Percentiles rank a stretch among this genome's conserved stretches.
Evolutionary conservation across 2,888 invertebrate species (phyloP).

Genomic region (Volucella zonaria): DNA sequence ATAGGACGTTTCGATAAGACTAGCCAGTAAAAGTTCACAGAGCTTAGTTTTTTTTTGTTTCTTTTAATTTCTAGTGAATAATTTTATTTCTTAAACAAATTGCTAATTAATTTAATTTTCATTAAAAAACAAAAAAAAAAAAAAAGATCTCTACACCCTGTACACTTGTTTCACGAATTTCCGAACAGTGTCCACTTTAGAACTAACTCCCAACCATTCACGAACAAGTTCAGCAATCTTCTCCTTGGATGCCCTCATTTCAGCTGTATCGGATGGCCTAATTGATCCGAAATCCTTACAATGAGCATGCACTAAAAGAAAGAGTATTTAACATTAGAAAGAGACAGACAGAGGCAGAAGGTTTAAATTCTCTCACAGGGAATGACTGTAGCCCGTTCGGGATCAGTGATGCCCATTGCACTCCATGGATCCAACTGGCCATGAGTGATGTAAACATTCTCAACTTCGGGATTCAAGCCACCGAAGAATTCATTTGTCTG

Average conservation of each 20-base stretch:
- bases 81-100: slow-evolving; percentile 2
- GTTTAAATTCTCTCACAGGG: slow-evolving; percentile 74
- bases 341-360: background rate
- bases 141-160: background rate
- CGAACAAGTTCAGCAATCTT: slow-evolving; percentile 77
- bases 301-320: slow-evolving; percentile 76
- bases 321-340: background rate
- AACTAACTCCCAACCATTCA: slow-evolving; percentile 77
- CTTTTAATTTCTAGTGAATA: background rate
- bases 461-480: slow-evolving; percentile 82
- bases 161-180: slow-evolving; percentile 24
- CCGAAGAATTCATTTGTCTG: slow-evolving; percentile 84
- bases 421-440: slow-evolving; percentile 85
- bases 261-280: slow-evolving; percentile 75
- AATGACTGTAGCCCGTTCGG: slow-evolving; percentile 78
- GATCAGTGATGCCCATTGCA: slow-evolving; percentile 82
- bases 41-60: too few relatives aligned
- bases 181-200: background rate
- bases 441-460: slow-evolving; percentile 84
- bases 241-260: slow-evolving; percentile 79
- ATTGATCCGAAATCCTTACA: slow-evolving; percentile 80
- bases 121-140: too few relatives aligned
- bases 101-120: background rate
- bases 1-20: slow-evolving; percentile 11
- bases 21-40: background rate